Conservation (phyloP, 2,113 vertebrate species). For the Alethe castanea region DNA sequence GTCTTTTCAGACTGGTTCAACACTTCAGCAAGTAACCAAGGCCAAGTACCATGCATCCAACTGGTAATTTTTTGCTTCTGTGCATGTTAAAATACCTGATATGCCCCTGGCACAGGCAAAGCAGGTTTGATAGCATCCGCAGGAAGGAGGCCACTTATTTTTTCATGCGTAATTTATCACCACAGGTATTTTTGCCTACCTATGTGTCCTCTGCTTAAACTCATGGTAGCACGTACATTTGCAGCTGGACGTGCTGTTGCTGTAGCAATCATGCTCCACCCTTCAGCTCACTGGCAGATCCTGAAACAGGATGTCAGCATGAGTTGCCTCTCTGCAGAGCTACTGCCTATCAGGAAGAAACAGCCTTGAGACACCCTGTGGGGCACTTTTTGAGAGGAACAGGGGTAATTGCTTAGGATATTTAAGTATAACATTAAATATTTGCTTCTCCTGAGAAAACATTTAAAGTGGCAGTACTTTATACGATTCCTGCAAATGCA, state of each 20-base stretch:
- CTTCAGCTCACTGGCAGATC: slow-evolving; percentile 33
- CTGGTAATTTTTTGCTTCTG: background rate
- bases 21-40: background rate
- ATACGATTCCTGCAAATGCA: slow-evolving; percentile 17
- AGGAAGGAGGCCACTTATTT: slow-evolving; percentile 62
- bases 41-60: background rate
- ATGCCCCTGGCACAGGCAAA: background rate
- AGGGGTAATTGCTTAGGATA: slow-evolving; percentile 46
- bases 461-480: slow-evolving; percentile 63
- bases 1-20: background rate
- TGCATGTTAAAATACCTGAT: background rate
- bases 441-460: slow-evolving; percentile 65
- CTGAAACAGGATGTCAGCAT: slow-evolving; percentile 50
- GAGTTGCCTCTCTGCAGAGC: slow-evolving; percentile 34
- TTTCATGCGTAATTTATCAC: slow-evolving; percentile 44
- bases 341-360: slow-evolving; percentile 47
- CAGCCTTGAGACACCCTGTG: slow-evolving; percentile 17
- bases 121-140: slow-evolving; percentile 32
- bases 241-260: slow-evolving; percentile 60
- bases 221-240: slow-evolving; percentile 29
- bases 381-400: slow-evolving; percentile 36
- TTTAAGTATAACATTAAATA: slow-evolving; percentile 62
- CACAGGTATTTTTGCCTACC: slow-evolving; percentile 58
- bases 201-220: slow-evolving; percentile 45
- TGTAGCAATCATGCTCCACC: slow-evolving; percentile 33